Conservation (phyloP, 2,113 vertebrate genomes). For the Malurus alboscapulatus region DNA sequence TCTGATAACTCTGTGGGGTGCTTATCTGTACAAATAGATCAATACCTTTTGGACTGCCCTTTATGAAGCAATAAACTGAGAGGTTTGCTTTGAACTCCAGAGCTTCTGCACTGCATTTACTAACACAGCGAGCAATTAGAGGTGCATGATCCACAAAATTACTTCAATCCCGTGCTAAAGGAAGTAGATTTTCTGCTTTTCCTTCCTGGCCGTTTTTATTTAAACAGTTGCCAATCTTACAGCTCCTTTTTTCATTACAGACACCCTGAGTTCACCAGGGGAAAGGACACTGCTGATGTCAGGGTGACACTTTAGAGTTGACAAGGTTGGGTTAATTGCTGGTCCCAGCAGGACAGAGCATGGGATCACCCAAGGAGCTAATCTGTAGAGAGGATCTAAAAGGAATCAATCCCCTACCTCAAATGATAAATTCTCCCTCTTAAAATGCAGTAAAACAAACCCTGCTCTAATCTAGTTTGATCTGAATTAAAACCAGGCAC, state of each 20-base stretch:
- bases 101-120: neutral
- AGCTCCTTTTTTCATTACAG: neutral
- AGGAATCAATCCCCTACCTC: neutral
- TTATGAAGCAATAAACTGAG: neutral
- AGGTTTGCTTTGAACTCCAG: neutral
- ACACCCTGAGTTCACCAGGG: neutral
- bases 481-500: neutral
- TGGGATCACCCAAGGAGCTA: neutral
- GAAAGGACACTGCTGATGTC: neutral
- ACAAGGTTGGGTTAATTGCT: neutral
- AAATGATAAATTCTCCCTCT: neutral
- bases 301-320: neutral
- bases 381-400: neutral
- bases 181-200: neutral
- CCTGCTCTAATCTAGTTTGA: neutral
- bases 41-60: neutral
- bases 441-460: neutral
- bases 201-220: neutral
- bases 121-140: neutral
- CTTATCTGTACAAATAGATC: slow-evolving; percentile 11
- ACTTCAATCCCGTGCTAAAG: neutral
- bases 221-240: neutral
- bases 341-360: neutral
- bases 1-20: slow-evolving; percentile 3
- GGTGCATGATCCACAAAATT: neutral